These are phyloP conservation scores for Oryzias javanicus DNA, from an alignment of 2,113 vertebrate genomes.

Conservation along the genomic window DNA sequence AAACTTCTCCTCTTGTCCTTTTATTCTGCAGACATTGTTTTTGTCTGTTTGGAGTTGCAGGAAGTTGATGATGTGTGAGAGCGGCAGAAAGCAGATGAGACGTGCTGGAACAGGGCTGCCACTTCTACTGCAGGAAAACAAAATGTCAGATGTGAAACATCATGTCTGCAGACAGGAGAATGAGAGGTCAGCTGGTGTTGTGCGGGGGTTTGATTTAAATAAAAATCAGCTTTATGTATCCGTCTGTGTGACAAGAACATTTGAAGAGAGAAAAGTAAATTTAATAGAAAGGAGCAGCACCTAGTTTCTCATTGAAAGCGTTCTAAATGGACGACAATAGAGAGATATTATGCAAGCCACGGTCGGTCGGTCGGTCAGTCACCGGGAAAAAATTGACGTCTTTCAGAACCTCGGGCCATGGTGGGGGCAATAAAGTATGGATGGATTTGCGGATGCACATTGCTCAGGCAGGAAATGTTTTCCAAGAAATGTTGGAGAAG, in stretches of 20 bases:
- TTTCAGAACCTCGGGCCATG: conserved; percentile 19
- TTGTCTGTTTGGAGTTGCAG: conserved; percentile 31
- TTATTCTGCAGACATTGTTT: conserved; percentile 13
- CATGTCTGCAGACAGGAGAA: no score
- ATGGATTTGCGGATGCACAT: conserved; percentile 41
- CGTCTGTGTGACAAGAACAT: no score
- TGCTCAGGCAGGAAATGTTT: conserved; percentile 53
- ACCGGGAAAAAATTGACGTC: conserved; percentile 4
- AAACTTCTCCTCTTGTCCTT: conserved; percentile 7
- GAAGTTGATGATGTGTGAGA: conserved; percentile 35
- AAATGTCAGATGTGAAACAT: not conserved
- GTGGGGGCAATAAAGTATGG: conserved; percentile 28
- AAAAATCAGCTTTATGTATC: no score
- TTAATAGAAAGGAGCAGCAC: no score
- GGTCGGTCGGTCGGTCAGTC: not conserved
- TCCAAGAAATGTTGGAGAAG: conserved; percentile 32
- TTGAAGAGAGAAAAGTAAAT: no score
- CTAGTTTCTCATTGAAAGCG: no score
- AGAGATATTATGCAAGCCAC: no score
- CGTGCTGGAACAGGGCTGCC: conserved; percentile 53
- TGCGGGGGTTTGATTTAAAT: no score
- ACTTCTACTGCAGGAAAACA: not conserved
- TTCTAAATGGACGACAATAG: no score
- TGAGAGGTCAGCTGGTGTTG: no score
- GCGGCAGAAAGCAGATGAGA: conserved; percentile 55